Conservation (phyloP, 92 coral and sea anemone genomes). For the Plumapathes pennacea region DNA sequence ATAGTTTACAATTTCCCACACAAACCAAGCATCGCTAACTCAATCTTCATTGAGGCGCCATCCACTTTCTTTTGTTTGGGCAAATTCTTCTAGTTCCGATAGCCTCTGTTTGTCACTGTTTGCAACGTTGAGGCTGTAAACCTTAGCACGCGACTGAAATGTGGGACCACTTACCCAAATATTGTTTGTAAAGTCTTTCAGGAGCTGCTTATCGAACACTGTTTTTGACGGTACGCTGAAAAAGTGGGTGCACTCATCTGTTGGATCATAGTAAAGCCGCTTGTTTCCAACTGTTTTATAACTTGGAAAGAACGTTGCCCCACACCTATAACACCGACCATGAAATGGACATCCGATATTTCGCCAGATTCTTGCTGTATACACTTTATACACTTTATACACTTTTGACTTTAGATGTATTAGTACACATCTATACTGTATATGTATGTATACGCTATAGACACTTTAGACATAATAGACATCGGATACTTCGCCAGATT, state of each 20-base stretch:
- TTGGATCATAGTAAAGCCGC: slow-evolving; percentile 35
- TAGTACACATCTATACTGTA: too few species aligned
- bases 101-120: slow-evolving; percentile 37
- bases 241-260: slow-evolving; percentile 4
- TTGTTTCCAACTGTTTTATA: slow-evolving; percentile 18
- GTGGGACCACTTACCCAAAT: slow-evolving; percentile 73
- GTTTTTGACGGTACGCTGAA: slow-evolving; percentile 74
- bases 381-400: too few species aligned
- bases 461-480: too few species aligned
- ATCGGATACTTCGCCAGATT: too few species aligned
- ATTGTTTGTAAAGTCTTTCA: slow-evolving; percentile 60
- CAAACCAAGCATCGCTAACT: slow-evolving; percentile 70
- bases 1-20: too few species aligned
- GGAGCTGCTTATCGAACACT: slow-evolving; percentile 55
- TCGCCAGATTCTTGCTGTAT: too few species aligned
- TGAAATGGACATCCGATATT: slow-evolving; percentile 76
- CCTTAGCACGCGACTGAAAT: slow-evolving; percentile 71
- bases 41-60: slow-evolving; percentile 67
- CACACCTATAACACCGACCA: slow-evolving; percentile 59
- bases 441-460: too few species aligned
- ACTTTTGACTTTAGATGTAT: too few species aligned
- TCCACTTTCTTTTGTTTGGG: slow-evolving; percentile 44
- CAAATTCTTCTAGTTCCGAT: slow-evolving; percentile 47
- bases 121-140: slow-evolving; percentile 62
- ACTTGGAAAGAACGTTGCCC: slow-evolving; percentile 54